Base-by-base conservation (phyloP, 2,888 invertebrate genomes). In the Hydriomena furcata region DNA sequence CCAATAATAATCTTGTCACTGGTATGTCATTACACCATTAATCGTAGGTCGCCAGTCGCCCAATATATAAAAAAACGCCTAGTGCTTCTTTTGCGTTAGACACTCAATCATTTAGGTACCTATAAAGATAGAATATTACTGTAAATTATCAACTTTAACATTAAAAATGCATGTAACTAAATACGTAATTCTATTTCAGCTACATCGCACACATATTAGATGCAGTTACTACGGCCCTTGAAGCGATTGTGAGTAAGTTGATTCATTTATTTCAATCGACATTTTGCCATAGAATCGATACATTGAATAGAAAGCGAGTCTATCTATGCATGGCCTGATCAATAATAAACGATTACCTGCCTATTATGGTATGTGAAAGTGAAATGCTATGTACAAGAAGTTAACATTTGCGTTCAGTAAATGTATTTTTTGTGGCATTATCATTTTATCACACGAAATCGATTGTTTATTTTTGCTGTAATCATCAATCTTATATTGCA, bases 221-320 rank as follows among this genome's bases (percentile, higher is more conserved):
- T 77, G 79, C 66, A 60, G 60, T 44, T 76, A 45, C 61, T 69
- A 50, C 61, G 66, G 52, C 52, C 59, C 7, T 55, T 74, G 47
- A 69, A 66, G 52, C 66, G 61, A 60, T 66, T 72, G 79, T 79
- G 58, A 77, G 79, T 68, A 41, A 53, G 32, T 27, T 44, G 56
- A 59, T 55, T 25, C 56, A 45, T 37, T 40, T 38, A 52, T 21
- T 43, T 47, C 28, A 25, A 13, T 44, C 7, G 11, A 12, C 11
- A 28, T 28, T 23, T 21, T 40, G 20, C 20, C 20, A 27, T 7
- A n/a, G 34, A 31, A 45, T 45, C 44, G 48, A 49, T 47, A 37
- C 31, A 32, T 43, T 41, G 17, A 28, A 52, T 61, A 61, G 73
- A 73, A 73, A 73, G 69, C 66, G 55, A 55, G 52, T 44, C 44